phyloP scores from a whole-genome alignment of 2,113 vertebrate species.

The Corydoras maculifer region DNA sequence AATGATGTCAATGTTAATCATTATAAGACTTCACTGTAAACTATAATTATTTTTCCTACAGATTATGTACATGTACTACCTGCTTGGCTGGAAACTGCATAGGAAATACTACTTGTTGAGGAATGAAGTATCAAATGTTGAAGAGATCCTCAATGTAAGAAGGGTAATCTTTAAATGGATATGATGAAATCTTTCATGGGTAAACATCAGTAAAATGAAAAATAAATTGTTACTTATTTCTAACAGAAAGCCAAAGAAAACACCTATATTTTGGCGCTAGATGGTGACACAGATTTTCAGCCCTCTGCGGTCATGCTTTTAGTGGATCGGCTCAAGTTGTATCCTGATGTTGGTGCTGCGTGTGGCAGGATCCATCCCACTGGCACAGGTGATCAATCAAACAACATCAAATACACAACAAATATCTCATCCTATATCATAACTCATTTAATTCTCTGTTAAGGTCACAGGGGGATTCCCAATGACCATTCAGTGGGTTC shows the following conservation, averaged over 20 bases:
- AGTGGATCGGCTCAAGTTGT: constrained; percentile 61
- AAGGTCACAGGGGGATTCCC: too few relatives aligned
- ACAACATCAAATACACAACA: background rate
- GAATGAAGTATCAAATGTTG: too few relatives aligned
- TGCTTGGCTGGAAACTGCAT: constrained; percentile 38
- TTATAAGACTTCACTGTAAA: constrained; percentile 12
- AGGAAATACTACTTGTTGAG: constrained; percentile 4
- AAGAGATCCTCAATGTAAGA: too few relatives aligned
- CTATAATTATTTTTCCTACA: constrained; percentile 9
- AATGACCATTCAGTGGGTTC: too few relatives aligned
- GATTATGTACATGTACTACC: constrained; percentile 44
- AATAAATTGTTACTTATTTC: background rate
- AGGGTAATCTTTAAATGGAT: too few relatives aligned
- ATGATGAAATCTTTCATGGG: too few relatives aligned
- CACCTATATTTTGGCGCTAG: constrained; percentile 64
- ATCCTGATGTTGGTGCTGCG: constrained; percentile 61
- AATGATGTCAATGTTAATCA: too few relatives aligned
- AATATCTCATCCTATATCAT: too few relatives aligned
- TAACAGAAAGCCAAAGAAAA: constrained; percentile 58
- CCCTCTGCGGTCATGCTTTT: constrained; percentile 63
- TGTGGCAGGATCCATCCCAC: constrained; percentile 71
- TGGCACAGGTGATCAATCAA: constrained; percentile 55
- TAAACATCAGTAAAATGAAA: too few relatives aligned
- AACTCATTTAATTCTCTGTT: too few relatives aligned
- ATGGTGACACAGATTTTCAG: constrained; percentile 69